These are phyloP conservation scores for Melanchra persicariae DNA, from an alignment of 2,888 invertebrate species.

Conservation along the genomic window DNA sequence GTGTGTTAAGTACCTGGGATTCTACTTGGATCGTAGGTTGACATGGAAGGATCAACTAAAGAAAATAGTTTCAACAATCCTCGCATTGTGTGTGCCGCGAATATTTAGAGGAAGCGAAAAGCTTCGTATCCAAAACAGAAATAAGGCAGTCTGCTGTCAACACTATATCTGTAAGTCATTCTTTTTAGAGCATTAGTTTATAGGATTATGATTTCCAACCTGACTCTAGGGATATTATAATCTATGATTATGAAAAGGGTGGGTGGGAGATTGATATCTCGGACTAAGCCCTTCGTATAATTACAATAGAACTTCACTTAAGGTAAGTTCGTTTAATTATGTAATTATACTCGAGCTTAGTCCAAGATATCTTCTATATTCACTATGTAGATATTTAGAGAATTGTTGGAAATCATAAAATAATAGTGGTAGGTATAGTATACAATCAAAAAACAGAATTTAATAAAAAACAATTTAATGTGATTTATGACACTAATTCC, in stretches of 20 bases:
- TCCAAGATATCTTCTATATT: background rate
- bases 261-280: background rate
- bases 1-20: too few species aligned
- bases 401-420: slow-evolving; percentile 4
- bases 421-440: background rate
- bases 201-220: too few species aligned
- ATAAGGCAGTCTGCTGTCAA: background rate
- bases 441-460: background rate
- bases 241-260: too few species aligned
- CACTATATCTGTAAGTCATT: background rate
- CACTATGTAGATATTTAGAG: slow-evolving; percentile 9
- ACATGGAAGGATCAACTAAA: too few species aligned
- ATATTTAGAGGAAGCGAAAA: slow-evolving; percentile 3
- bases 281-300: background rate
- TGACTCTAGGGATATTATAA: too few species aligned
- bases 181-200: too few species aligned
- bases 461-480: background rate
- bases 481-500: background rate
- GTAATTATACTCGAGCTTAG: background rate
- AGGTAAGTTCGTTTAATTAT: background rate
- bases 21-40: too few species aligned
- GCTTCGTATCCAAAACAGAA: background rate
- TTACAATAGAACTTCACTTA: background rate
- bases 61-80: background rate
- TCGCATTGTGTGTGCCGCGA: background rate